Base-by-base conservation (phyloP, 2,888 invertebrate species). In the Philereme transversata region DNA sequence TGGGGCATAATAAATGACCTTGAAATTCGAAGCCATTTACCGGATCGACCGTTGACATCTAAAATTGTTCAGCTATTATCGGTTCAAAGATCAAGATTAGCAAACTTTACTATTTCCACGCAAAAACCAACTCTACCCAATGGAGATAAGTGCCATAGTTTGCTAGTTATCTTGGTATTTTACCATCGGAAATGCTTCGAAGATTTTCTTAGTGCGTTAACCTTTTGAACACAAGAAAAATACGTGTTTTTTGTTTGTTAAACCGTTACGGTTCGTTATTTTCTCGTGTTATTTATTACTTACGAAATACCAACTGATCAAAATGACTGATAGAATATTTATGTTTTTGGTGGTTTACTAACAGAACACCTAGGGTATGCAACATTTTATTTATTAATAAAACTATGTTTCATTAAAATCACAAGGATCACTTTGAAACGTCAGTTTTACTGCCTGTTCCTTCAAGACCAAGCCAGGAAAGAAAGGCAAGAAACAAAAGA, bases 201-300 rank as follows among this genome's bases (percentile, higher is more conserved):
- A 76, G 71, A 72, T 76, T 78, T 75, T 65, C 71, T 64, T 66
- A 68, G 76, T 70, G 54, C 76, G 68, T 76, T 77, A 69, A 77
- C 78, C 77, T 72, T 57, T 67, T 44, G 57, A 64, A 52, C 65
- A 68, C 59, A 53, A 67, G 64, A 65, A 67, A 65, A 64, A 55
- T 52, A 52, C 50, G 57, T 60, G 57, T 68, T 64, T 60, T 62
- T 54, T 36, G 49, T 55, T 45, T 50, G 47, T 57, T 61, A 46
- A 57, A 46, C 9, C 51, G 56, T 66, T 57, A 57, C 47, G 62
- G 52, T 57, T 67, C 45, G 62, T 65, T 65, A 60, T 56, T n/a
- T 46, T 45, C 40, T 45, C 54, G 36, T 62, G 53, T 51, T 59
- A 38, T 43, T 47, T 47, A 54, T 43, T 47, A 22, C 22, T 22